Evolutionary conservation across 2,797 vertebrate genomes (phyloP).

Genomic region (Poeciliopsis presidionis): DNA sequence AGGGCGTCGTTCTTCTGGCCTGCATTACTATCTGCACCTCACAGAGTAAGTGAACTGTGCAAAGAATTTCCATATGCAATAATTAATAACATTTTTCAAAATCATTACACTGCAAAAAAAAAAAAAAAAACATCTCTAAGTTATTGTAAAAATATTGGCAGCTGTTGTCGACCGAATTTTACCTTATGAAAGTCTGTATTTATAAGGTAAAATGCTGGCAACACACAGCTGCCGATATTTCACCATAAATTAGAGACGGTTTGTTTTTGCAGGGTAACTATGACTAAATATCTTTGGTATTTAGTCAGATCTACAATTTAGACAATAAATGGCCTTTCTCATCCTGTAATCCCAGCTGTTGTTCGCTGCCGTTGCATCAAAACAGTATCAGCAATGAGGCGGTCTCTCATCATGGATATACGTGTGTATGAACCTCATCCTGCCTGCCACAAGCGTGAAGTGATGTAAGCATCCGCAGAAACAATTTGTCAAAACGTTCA

Average conservation of each 20-base stretch:
- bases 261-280: no score
- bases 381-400: background rate
- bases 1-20: constrained; percentile 33
- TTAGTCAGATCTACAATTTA: no score
- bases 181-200: no score
- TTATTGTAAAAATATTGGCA: no score
- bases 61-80: background rate
- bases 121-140: no score
- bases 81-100: background rate
- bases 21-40: constrained; percentile 10
- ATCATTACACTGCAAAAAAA: no score
- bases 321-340: background rate
- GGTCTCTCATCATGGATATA: background rate
- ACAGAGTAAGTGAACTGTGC: background rate
- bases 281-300: no score
- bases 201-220: no score
- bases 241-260: no score
- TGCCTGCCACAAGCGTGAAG: background rate
- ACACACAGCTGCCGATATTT: no score
- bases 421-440: background rate
- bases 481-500: background rate
- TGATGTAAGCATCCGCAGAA: background rate
- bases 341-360: background rate
- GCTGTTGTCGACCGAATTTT: no score
- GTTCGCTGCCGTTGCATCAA: fast-evolving